These are phyloP conservation scores for Pseudolaguvia tuberculata DNA, from an alignment of 2,113 vertebrate species.

Conservation along the genomic window DNA sequence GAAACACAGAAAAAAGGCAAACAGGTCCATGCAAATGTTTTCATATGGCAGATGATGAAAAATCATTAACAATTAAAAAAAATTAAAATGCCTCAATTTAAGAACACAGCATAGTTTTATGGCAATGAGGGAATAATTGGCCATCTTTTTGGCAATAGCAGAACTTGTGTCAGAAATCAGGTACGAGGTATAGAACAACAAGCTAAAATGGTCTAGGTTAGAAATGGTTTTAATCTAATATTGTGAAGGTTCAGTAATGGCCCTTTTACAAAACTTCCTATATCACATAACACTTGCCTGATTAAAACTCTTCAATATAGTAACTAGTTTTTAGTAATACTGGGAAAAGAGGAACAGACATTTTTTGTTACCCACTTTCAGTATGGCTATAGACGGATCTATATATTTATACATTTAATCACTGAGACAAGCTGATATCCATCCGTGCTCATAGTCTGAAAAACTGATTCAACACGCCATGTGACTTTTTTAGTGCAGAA, in stretches of 20 bases:
- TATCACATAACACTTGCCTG: no score
- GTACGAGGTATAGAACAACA: not conserved
- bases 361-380: conserved; percentile 38
- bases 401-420: conserved; percentile 30
- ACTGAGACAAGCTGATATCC: conserved; percentile 22
- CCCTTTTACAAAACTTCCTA: not conserved
- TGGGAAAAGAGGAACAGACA: conserved; percentile 17
- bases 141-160: not conserved
- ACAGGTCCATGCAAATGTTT: not conserved
- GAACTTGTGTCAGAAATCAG: not conserved
- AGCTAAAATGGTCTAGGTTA: not conserved
- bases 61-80: not conserved
- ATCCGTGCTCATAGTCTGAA: conserved; percentile 31
- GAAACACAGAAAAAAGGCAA: not conserved
- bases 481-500: conserved; percentile 62
- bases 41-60: not conserved
- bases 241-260: not conserved
- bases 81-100: no score
- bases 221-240: not conserved
- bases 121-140: not conserved
- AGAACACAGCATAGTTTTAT: not conserved
- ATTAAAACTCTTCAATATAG: no score
- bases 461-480: conserved; percentile 44
- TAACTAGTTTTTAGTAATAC: no score
- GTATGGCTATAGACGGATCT: conserved; percentile 35